Evolutionary conservation across 2,888 invertebrate species (phyloP), one percentile per base, ranked within the genome.

Genomic region (Odontothrips loti): DNA sequence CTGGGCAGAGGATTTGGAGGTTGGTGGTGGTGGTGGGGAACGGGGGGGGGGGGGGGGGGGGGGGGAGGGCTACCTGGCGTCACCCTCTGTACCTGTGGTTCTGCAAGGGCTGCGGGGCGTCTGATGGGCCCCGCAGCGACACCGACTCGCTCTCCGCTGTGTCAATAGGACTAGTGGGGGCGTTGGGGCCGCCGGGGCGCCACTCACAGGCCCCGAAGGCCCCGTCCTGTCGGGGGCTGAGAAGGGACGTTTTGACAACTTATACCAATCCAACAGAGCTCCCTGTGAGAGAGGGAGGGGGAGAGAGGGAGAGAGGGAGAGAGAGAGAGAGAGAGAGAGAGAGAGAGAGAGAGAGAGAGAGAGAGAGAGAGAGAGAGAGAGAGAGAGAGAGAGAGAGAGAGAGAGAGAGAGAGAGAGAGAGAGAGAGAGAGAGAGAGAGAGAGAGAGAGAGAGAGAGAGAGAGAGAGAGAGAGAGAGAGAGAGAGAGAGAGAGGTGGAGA

Each of bases 251-350:
- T 43, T 43, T 43, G 34, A 43, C 34, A 43, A 43, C 34, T 43
- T 43, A 43, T 43, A 43, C 34, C 34, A 43, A 43, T 43, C 34
- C 34, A n/a, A 43, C 34, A 43, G 34, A 43, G 34, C 34, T 2
- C 3, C 34, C 34, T 4, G n/a, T n/a, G 34, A 43, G 34, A n/a
- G 63, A 8, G 63, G 23, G 63, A 63, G n/a, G 23, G 63, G 23
- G 23, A n/a, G n/a, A n/a, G n/a, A n/a, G n/a, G 63, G n/a, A 63
- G 63, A 63, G 63, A 63, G 63, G n/a, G 63, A n/a, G 63, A 63
- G 63, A 63, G 63, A 23, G 63, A 63, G 63, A 63, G 63, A 63
- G 63, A 63, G 63, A 63, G 63, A 51, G 51, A 51, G 63, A 63
- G 63, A 63, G 63, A 63, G 63, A 63, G 63, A 63, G 63, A 63